Evolutionary conservation across 1,140 invertebrate species (phyloP), one percentile per base, ranked within the genome.

Genomic region (Araneus ventricosus): DNA sequence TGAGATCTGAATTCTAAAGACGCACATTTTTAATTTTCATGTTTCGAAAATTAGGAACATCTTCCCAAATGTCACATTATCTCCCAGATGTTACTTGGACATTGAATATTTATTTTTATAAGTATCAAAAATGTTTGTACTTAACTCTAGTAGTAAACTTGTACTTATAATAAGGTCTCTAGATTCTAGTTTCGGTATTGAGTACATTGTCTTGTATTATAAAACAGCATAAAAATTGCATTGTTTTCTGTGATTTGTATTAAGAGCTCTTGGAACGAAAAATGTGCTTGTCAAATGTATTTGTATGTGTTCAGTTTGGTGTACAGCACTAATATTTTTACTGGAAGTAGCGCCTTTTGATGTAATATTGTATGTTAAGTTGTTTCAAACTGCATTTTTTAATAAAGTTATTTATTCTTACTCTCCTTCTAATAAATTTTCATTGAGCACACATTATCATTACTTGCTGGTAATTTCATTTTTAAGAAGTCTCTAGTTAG

Each of bases 331-430:
- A 75, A 75, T 75, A 75, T 75, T 75, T 75, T 75, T 75, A 75
- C 30, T 34, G 27, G 6, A 75, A 75, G 20, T 22, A 37, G 17
- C 70, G 70, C 70, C 30, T 75, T 75, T 75, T 75, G 27, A 20
- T 75, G 30, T 20, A 20, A 20, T 37, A 34, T 34, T 34, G 14
- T 67, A 5, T 75, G 30, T 75, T 75, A 20, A 17, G 27, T 20
- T 34, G 70, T 75, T 37, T 75, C 20, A 37, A 75, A 37, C 30
- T 75, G 27, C 67, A 75, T 75, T 75, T 67, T 75, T 75, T 75
- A 75, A 75, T 75, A 75, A 75, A 75, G 30, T 75, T 75, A 75
- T 75, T 75, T 75, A 75, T 75, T 75, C 30, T 34, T 75, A 7
- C 30, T 75, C 17, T 37, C 5, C 24, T 63, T 63, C 5, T 63